A percentile compares a stretch with the other conserved stretches of the same genome.
Evolutionary conservation across 2,113 vertebrate species (phyloP).

Genomic region (Phyllostomus hastatus): DNA sequence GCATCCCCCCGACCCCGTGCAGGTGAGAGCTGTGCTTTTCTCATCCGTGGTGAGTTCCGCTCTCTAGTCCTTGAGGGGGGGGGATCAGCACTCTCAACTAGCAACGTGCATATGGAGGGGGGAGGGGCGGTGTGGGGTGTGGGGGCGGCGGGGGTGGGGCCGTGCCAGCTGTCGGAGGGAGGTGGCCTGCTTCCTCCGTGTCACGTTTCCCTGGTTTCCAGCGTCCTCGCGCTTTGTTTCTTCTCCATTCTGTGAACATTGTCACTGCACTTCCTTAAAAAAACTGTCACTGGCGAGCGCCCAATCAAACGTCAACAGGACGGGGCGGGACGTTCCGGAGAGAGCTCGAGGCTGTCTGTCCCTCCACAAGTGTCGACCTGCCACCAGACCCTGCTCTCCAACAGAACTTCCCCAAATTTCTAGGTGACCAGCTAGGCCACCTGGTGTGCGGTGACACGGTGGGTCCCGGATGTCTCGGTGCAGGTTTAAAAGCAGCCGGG

Average conservation of each 20-base stretch:
- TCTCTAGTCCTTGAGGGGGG: neutral
- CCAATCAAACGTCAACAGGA: rapidly evolving
- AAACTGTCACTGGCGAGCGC: neutral
- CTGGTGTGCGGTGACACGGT: neutral
- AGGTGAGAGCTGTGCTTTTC: neutral
- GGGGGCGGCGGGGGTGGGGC: neutral
- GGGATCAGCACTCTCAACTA: neutral
- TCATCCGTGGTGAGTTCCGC: neutral
- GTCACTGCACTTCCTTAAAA: neutral
- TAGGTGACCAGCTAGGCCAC: rapidly evolving
- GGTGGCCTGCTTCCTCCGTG: neutral
- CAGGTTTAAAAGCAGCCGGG: neutral
- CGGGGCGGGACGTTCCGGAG: neutral
- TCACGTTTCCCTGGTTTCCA: constrained; percentile 22
- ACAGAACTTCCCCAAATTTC: neutral
- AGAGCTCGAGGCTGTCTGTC: neutral
- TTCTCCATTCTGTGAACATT: neutral
- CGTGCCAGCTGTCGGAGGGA: neutral
- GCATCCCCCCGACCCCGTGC: neutral
- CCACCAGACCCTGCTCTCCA: neutral
- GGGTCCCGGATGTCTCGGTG: neutral
- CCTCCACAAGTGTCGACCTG: too few relatives aligned
- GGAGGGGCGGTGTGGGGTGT: neutral
- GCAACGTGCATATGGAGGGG: neutral
- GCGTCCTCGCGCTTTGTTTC: neutral